Evolutionary conservation across 2,888 invertebrate genomes (phyloP), one percentile per base, ranked within the genome.

Genomic region (Flexamia atlantica): DNA sequence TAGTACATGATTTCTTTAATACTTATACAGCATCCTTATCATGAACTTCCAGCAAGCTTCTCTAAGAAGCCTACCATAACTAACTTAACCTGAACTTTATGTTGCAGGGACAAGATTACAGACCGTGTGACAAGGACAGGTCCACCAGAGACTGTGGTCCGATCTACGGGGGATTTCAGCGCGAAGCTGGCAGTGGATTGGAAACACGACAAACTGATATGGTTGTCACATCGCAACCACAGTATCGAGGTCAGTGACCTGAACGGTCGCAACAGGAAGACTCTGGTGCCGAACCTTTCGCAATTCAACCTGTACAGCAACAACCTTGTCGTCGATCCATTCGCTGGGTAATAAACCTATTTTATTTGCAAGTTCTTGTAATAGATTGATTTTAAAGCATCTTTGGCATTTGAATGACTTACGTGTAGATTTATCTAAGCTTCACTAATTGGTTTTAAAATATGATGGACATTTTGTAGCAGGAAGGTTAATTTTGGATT

Each of bases 241-340:
- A 40, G 20, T n/a, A 5, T 72, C 5, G 40, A 72, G 42, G 42
- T 20, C 10, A 20, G n/a, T 23, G 36, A 36, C 42, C 42, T 72
- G 72, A 25, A 72, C 23, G 72, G 72, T 20, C 2, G 10, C 7
- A 42, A 72, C 40, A 9, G 72, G 23, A 28, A 10, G 28, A 40
- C 40, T 1, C 14, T 72, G 72, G 20, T 72, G 10, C n/a, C 36
- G 1, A 10, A 12, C 32, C n/a, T 30, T 2, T 25, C 32, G 36
- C 17, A 17, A 30, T 32, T 30, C 36, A 68, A 30, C 30, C 9
- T 5, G 40, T 23, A 72, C 72, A 36, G 23, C 23, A 40, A 72
- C 72, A 72, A 72, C 25, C 36, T 72, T 7, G 72, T 40, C 14
- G 72, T 72, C 9, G 72, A 72, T 72, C 72, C 72, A 40, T 72